phyloP scores from a whole-genome alignment of 2,888 invertebrate species.

The Nomada fucata region DNA sequence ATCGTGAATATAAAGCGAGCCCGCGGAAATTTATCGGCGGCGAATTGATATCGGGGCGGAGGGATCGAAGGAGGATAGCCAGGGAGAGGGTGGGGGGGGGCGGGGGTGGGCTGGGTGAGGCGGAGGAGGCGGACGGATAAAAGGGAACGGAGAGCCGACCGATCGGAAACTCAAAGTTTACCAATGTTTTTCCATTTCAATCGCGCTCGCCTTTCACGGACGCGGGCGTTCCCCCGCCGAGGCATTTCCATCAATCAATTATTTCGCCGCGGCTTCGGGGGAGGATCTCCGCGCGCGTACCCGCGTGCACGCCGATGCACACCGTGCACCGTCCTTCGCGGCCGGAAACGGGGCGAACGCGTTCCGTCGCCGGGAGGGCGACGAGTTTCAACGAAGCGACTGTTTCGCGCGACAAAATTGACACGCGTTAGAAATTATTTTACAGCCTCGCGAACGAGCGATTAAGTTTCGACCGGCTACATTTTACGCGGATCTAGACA shows the following conservation, averaged over 20 bases:
- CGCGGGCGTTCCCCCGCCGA: constrained; percentile 33
- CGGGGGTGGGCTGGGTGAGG: background rate
- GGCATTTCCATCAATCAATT: constrained; percentile 69
- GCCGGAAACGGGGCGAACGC: background rate
- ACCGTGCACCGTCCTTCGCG: background rate
- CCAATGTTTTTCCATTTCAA: constrained; percentile 60
- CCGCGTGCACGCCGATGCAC: background rate
- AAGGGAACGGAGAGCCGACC: constrained; percentile 32
- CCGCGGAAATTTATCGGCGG: constrained; percentile 49
- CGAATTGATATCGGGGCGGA: constrained; percentile 48
- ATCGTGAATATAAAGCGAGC: constrained; percentile 53
- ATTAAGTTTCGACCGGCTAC: too few species aligned
- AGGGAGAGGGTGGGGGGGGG: too few species aligned
- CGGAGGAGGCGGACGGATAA: background rate
- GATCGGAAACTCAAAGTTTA: constrained; percentile 65
- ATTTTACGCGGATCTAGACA: background rate
- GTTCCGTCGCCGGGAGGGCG: constrained; percentile 8
- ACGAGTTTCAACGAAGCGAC: constrained; percentile 51
- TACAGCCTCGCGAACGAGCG: too few species aligned
- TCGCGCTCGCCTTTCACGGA: constrained; percentile 53
- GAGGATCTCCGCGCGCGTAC: constrained; percentile 14
- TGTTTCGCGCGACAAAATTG: constrained; percentile 32
- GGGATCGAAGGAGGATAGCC: background rate
- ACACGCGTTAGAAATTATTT: background rate
- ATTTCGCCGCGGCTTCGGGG: constrained; percentile 58